These are phyloP conservation scores for Caenorhabditis becei DNA, from an alignment of 2,888 invertebrate genomes.

Conservation along the genomic window DNA sequence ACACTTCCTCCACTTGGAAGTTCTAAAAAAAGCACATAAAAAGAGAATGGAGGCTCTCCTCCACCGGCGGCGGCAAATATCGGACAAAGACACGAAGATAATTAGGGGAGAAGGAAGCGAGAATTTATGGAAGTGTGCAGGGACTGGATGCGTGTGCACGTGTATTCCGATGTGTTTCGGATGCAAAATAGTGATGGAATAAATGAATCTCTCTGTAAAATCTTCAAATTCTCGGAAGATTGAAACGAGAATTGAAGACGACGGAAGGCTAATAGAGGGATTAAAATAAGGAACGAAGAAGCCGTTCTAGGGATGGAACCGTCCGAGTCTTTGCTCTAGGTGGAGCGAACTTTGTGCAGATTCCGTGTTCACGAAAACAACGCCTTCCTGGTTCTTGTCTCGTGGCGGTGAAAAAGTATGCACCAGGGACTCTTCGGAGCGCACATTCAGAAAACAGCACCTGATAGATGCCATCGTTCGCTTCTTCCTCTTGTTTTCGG, in stretches of 20 bases:
- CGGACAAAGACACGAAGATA: slow-evolving; percentile 29
- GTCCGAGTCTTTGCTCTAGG: slow-evolving; percentile 4
- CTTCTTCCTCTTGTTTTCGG: slow-evolving; percentile 37
- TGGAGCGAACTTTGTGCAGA: neutral
- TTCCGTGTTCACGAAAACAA: slow-evolving; percentile 30
- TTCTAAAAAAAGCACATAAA: neutral
- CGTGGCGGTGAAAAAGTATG: slow-evolving; percentile 47
- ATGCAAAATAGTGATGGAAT: slow-evolving; percentile 17
- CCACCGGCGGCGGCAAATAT: neutral
- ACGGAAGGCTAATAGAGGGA: slow-evolving; percentile 12
- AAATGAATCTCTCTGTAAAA: slow-evolving; percentile 11
- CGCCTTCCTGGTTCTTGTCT: slow-evolving; percentile 14
- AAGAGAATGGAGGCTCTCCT: neutral
- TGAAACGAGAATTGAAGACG: slow-evolving; percentile 18
- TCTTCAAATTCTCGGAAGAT: neutral
- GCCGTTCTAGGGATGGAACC: neutral
- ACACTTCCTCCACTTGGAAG: slow-evolving; percentile 3
- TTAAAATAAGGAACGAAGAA: slow-evolving; percentile 6
- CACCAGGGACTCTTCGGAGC: slow-evolving; percentile 39
- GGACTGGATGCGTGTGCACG: slow-evolving; percentile 19
- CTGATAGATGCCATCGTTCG: slow-evolving; percentile 34
- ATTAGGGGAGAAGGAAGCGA: slow-evolving; percentile 31
- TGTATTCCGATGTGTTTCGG: slow-evolving; percentile 43
- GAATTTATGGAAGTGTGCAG: slow-evolving; percentile 33
- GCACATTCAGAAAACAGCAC: slow-evolving; percentile 38